Evolutionary conservation across 2,888 invertebrate genomes (phyloP), one percentile per base, ranked within the genome.

Genomic region (Muschampia plurimacula): DNA sequence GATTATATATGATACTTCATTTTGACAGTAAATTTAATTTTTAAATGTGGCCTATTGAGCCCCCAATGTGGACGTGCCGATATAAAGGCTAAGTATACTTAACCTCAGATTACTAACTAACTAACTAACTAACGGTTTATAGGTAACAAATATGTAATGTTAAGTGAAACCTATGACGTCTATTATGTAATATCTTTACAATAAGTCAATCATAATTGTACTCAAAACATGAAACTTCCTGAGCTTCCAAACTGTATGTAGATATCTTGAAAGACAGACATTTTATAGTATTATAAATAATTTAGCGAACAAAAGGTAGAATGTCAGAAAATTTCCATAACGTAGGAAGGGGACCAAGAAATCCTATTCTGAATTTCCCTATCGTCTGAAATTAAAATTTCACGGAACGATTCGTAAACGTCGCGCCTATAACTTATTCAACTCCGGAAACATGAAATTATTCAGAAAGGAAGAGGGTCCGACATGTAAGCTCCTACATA

Each of bases 371-470:
- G 63, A 67, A 67, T 67, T 72, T 72, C 80, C 81, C 59, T 72
- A 22, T n/a, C 22, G 86, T 87, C 84, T 84, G 87, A 82, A 84
- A 88, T 89, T 86, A 90, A 88, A 82, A 22, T 89, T 90, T 86
- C 84, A 91, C 83, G 83, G 81, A 80, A 82, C 80, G 77, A 79
- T 85, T 84, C 84, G 83, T 82, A 83, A 86, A 78, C 78, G 76
- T 83, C 81, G 82, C 80, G 76, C 80, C 76, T 83, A 88, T 91
- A 87, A 92, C 83, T 91, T 89, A 93, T 93, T 92, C 89, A 91
- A 82, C 82, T 81, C 81, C 85, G 89, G 89, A 89, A 87, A 89
- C 85, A 84, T 85, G 86, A 85, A 89, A 90, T 92, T 90, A 89
- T 89, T 89, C 81, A 81, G 77, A 84, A 86, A 84, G 88, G 86